Evolutionary conservation across 2,113 vertebrate species (phyloP), one percentile per base, ranked within the genome.

Genomic region (Dipodomys merriami): DNA sequence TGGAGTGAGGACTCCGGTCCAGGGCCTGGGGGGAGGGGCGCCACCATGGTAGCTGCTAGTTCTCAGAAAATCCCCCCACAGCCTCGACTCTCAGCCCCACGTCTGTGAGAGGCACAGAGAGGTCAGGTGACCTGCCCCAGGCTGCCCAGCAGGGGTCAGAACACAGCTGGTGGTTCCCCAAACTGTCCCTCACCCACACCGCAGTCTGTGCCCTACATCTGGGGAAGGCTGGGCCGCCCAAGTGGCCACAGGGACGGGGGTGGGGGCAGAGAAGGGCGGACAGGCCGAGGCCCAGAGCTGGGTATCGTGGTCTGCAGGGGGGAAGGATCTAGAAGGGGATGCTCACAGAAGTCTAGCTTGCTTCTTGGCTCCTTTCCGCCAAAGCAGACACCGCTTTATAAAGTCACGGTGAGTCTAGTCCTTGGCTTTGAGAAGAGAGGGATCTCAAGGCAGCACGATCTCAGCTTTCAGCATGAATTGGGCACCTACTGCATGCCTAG

Each of bases 361-460:
- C 72, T 49, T 39, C 72, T 78, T 27, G 39, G 35, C 33, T 83
- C 60, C 79, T 1, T 49, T 88, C 77, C 83, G 39, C 30, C 53
- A 79, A 91, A 49, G 71, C 2, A 30, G 68, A 13, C 67, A 22
- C 30, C 22, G 19, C 73, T 83, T 81, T 15, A n/a, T n/a, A n/a
- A 69, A 78, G 7, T 64, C 3, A 2, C 7, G 29, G 44, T 9
- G 20, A 18, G 64, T 74, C 49, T 77, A 27, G 44, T 64, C 46
- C 84, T 67, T 80, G 33, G n/a, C 87, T 83, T 81, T 11, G 69
- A 91, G 72, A 77, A 30, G 71, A 80, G 23, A 68, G n/a, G 33
- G 20, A 78, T 71, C 13, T 46, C 62, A 91, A 87, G 79, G 10
- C n/a, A 27, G 2, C 12, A 11, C 0, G 65, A 25, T 33, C 69